Evolutionary conservation across 2,888 invertebrate genomes (phyloP).

Genomic region (Lasioglossum villosulum): DNA sequence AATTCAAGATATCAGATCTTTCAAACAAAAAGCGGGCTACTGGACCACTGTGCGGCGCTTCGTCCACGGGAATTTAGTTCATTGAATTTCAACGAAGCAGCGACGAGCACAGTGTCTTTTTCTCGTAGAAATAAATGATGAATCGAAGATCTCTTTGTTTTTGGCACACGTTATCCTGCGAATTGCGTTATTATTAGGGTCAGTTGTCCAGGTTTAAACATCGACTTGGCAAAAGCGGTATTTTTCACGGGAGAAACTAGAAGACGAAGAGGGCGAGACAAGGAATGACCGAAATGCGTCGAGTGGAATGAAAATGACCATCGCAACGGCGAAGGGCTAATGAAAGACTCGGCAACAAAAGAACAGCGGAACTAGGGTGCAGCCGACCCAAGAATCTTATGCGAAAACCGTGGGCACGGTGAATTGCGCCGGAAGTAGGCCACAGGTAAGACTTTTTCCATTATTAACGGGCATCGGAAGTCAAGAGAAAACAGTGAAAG

Average conservation of each 20-base stretch:
- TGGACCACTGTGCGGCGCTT: too few relatives aligned
- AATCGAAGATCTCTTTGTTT: neutral
- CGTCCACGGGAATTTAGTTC: neutral
- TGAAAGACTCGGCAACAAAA: conserved; percentile 45
- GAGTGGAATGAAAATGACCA: conserved; percentile 11
- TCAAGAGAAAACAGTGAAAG: neutral
- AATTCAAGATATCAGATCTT: too few relatives aligned
- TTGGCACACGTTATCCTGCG: neutral
- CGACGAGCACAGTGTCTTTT: neutral
- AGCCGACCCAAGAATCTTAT: conserved; percentile 35
- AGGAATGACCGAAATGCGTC: neutral
- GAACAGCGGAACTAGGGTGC: conserved; percentile 40
- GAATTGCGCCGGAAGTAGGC: conserved; percentile 39
- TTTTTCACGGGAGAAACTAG: neutral
- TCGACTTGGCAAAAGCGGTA: neutral
- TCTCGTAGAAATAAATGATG: neutral
- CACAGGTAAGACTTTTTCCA: conserved; percentile 42
- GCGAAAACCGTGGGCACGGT: conserved; percentile 29
- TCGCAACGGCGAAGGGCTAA: conserved; percentile 19
- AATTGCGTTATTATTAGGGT: too few relatives aligned
- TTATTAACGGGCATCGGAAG: conserved; percentile 33
- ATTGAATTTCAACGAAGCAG: neutral
- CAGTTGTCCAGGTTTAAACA: neutral
- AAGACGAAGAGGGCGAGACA: neutral
- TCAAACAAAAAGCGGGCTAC: too few relatives aligned